Evolutionary conservation across 2,113 vertebrate species (phyloP), one percentile per base, ranked within the genome.

Genomic region (Ageneiosus marmoratus): DNA sequence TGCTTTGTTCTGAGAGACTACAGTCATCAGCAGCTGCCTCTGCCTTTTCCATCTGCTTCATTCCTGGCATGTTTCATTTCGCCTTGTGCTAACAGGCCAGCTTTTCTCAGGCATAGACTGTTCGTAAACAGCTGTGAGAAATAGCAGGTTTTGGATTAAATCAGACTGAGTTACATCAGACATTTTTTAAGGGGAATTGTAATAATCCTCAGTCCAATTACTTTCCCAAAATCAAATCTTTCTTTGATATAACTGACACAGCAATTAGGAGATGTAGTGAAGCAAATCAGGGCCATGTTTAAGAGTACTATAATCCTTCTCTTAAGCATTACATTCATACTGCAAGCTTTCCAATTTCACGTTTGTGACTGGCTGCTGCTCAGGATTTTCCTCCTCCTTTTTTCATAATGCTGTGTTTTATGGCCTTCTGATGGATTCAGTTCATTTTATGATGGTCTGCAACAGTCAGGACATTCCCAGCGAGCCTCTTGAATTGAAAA

Each of bases 171-270:
- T 69, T 60, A 34, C 80, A 81, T 77, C 65, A 78, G 73, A 78
- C 50, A 77, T 81, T 65, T 41, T 41, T 70, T 76, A 58, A 56
- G 53, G 67, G 67, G 29, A 58, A 34, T 51, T 5, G 7, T 80
- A 60, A 76, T 88, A 88, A 88, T 82, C 84, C 77, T 32, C 27
- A 41, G 5, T 73, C 83, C 83, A 88, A 70, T 85, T 84, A 80
- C 27, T 74, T 82, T 69, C 32, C 46, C 83, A 0, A 53, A 60
- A 83, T 73, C 84, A 62, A 80, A 86, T 86, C 67, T 44, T 81
- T 67, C 79, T 84, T 84, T 84, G 37, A 80, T 83, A 74, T 83
- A 81, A 73, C 73, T 77, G 81, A 81, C 70, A 27, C 32, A 63
- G 73, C 56, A 55, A 83, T 83, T 79, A 83, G 63, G 51, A 81